Percentiles rank a stretch among this genome's conserved stretches.
Conservation (phyloP, 2,113 vertebrate species). For the Ursus arctos region DNA sequence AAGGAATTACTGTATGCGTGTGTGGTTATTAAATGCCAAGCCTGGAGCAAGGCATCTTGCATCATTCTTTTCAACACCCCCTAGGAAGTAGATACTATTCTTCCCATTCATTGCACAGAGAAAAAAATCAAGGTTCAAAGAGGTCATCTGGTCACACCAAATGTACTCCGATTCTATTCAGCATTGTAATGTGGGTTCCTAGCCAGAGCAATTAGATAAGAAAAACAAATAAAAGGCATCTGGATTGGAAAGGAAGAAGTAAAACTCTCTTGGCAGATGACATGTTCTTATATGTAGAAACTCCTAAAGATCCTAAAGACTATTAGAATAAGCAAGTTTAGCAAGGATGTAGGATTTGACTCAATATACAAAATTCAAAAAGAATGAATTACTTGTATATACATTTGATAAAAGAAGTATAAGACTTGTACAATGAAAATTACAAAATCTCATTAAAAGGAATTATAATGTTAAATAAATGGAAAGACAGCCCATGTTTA, state of each 20-base stretch:
- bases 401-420: neutral
- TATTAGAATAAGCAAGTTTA: neutral
- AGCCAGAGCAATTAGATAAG: neutral
- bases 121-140: neutral
- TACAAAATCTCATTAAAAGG: neutral
- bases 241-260: neutral
- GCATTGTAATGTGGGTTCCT: neutral
- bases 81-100: neutral
- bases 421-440: neutral
- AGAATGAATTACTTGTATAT: neutral
- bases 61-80: neutral
- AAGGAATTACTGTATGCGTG: neutral
- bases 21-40: neutral
- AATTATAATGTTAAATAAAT: constrained; percentile 4
- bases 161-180: neutral
- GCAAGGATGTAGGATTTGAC: neutral
- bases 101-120: neutral
- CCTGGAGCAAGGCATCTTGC: neutral
- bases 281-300: neutral
- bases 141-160: neutral
- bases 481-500: neutral
- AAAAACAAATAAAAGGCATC: neutral
- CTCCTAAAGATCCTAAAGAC: neutral
- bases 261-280: neutral
- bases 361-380: neutral